Percentiles rank a stretch among this genome's conserved stretches.
Evolutionary conservation across 2,113 vertebrate genomes (phyloP).

Genomic region (Ophiodon elongatus): DNA sequence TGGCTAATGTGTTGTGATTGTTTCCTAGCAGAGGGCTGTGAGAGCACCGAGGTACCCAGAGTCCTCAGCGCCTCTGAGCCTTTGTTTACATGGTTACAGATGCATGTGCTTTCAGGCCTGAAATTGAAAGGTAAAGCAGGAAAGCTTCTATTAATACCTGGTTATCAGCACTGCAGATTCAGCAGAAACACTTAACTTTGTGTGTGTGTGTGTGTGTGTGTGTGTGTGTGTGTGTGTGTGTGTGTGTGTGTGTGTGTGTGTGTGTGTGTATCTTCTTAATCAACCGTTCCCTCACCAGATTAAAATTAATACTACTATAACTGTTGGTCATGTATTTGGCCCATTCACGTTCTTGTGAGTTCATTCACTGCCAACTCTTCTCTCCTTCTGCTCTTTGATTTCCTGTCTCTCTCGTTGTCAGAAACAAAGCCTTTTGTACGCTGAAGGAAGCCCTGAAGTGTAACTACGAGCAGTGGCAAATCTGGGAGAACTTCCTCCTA

Average conservation of each 20-base stretch:
- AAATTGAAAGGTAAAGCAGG: conserved; percentile 68
- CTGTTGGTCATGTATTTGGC: neutral
- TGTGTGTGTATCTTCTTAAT: neutral
- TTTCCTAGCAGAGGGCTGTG: neutral
- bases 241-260: too few relatives aligned
- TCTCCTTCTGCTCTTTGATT: neutral
- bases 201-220: neutral
- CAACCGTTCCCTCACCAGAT: neutral
- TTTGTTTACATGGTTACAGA: conserved; percentile 54
- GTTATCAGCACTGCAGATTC: conserved; percentile 55
- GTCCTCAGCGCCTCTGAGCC: too few relatives aligned
- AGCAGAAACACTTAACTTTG: conserved; percentile 33
- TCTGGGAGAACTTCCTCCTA: conserved; percentile 97
- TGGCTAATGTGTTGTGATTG: neutral
- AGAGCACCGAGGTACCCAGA: neutral
- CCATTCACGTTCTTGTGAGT: neutral
- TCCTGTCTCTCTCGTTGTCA: conserved; percentile 56
- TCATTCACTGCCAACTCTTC: neutral
- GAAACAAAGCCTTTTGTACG: conserved; percentile 93
- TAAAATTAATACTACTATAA: neutral
- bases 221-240: neutral
- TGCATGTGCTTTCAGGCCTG: conserved; percentile 69
- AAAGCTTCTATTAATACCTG: conserved; percentile 67
- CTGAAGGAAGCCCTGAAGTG: conserved; percentile 97
- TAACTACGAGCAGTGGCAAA: conserved; percentile 99